These are phyloP conservation scores for Blomia tropicalis DNA, from an alignment of 2,888 invertebrate species.

Conservation along the genomic window DNA sequence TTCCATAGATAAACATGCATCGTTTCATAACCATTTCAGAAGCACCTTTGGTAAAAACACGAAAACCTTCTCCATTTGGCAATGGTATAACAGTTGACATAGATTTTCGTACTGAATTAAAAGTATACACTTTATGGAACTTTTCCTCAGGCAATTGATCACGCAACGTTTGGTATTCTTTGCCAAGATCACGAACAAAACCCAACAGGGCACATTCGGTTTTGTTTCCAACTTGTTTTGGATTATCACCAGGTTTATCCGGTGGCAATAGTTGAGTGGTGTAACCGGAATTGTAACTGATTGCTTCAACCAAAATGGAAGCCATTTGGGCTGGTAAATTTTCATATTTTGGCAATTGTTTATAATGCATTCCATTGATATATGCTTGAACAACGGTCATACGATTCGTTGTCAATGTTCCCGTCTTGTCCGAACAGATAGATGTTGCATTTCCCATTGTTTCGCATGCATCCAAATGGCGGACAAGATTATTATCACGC, in stretches of 20 bases:
- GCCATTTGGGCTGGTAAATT: constrained; percentile 69
- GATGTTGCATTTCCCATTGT: constrained; percentile 99
- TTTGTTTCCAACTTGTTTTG: constrained; percentile 96
- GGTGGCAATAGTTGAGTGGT: constrained; percentile 79
- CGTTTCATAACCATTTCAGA: constrained; percentile 96
- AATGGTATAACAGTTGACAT: constrained; percentile 91
- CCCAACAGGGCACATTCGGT: constrained; percentile 95
- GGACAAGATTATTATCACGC: constrained; percentile 48
- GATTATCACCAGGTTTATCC: constrained; percentile 60
- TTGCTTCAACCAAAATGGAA: constrained; percentile 64
- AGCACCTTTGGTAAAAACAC: constrained; percentile 90
- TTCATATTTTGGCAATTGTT: constrained; percentile 66
- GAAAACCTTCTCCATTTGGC: constrained; percentile 60
- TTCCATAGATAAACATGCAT: constrained; percentile 87
- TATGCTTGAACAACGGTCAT: constrained; percentile 98
- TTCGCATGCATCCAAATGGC: constrained; percentile 98
- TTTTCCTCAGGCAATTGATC: constrained; percentile 79
- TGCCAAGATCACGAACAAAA: constrained; percentile 72
- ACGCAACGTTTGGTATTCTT: constrained; percentile 77
- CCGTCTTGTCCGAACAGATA: constrained; percentile 99
- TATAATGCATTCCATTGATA: constrained; percentile 78
- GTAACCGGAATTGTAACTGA: constrained; percentile 89
- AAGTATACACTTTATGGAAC: constrained; percentile 85
- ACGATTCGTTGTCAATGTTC: constrained; percentile 87
- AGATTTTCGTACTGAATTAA: constrained; percentile 95